Evolutionary conservation across 1,140 invertebrate genomes (phyloP).

Genomic region (Eumeta japonica): DNA sequence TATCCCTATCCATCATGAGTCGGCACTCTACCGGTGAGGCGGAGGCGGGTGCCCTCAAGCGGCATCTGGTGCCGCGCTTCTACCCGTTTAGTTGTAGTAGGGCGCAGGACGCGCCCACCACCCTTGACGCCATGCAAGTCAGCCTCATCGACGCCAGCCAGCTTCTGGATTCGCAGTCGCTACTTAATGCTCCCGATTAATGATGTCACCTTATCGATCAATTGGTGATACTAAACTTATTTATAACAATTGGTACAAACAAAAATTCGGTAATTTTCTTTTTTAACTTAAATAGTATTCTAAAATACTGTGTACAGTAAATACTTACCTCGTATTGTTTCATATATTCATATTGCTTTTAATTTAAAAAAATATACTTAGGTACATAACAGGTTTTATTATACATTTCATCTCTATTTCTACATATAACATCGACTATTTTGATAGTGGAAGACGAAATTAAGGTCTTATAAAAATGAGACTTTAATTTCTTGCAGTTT

Average conservation of each 20-base stretch:
- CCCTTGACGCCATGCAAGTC: conserved; percentile 29
- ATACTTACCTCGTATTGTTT: too few species aligned
- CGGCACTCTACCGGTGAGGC: conserved; percentile 23
- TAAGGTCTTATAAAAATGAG: too few species aligned
- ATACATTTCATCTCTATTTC: too few species aligned
- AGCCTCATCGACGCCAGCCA: conserved; percentile 38
- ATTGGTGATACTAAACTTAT: background rate
- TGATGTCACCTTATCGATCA: background rate
- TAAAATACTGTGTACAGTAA: too few species aligned
- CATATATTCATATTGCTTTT: too few species aligned
- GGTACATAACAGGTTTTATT: too few species aligned
- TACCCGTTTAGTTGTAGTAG: conserved; percentile 39
- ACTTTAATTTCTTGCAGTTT: too few species aligned
- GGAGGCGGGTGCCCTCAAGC: conserved; percentile 5
- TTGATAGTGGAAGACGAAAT: too few species aligned
- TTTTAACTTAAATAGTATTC: too few species aligned
- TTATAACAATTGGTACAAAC: background rate
- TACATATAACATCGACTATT: too few species aligned
- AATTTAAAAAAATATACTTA: too few species aligned
- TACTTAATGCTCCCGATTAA: conserved; percentile 51
- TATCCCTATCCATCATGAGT: conserved; percentile 34
- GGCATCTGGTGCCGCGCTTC: conserved; percentile 32
- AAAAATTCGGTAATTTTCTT: background rate
- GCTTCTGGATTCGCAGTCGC: conserved; percentile 48
- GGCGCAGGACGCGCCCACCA: conserved; percentile 9